Evolutionary conservation across 2,888 invertebrate genomes (phyloP), one percentile per base, ranked within the genome.

Genomic region (Poecilobothrus nobilitatus): DNA sequence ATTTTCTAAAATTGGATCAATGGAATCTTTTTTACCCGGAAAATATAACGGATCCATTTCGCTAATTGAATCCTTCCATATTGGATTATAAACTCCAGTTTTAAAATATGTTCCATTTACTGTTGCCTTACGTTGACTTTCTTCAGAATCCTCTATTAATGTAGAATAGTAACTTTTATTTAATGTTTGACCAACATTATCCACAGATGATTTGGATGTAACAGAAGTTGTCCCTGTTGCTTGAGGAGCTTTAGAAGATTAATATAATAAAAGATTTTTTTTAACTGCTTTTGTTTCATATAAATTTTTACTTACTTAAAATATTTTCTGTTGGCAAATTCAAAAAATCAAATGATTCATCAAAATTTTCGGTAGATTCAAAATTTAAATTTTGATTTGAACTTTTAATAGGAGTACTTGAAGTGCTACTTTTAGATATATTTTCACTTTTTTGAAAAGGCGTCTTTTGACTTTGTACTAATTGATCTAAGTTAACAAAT

Each of bases 401-500:
- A 72, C 33, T 69, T 67, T 76, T 76, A 10, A 75, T 71, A 6
- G 76, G 74, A 5, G 73, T 73, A 41, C 71, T 75, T 8, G 69
- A 65, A n/a, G 71, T 71, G 61, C 73, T 73, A 67, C 62, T 73
- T 63, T 53, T 62, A 68, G 41, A 72, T 37, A 68, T 75, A 9
- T 75, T 77, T 8, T 74, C 61, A 67, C 77, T 78, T 62, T 74
- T 73, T 68, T 79, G 80, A 5, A 27, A 27, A 5, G 75, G 74
- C 37, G 76, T 78, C 65, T 80, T 81, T 65, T 80, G 82, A 66
- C 77, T 78, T 69, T 80, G 80, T n/a, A 81, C 76, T 68, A 80
- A 72, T 21, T 84, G 83, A 74, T 87, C 86, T 0, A 87, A 81
- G 73, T 84, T 86, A 66, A 86, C 84, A 73, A 86, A 87, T 0